phyloP scores from a whole-genome alignment of 2,113 vertebrate genomes.

The Catagonus wagneri region DNA sequence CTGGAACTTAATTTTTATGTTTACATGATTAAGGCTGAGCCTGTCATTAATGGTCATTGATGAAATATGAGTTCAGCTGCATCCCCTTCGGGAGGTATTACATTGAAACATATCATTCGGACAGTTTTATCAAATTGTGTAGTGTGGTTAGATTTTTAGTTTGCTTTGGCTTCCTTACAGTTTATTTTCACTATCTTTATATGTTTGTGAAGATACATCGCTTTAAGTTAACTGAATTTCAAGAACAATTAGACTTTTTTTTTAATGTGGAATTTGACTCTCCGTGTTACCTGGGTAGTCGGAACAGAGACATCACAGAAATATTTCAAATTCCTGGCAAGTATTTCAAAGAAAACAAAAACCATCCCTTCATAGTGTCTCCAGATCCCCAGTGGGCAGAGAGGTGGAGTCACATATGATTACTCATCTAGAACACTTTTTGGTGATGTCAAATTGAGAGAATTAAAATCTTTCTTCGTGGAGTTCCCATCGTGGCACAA shows the following conservation, averaged over 20 bases:
- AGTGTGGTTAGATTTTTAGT: not conserved
- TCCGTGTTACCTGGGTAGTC: not conserved
- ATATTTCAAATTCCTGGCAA: constrained; percentile 13
- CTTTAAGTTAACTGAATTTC: not conserved
- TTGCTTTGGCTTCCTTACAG: not conserved
- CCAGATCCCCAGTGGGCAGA: not conserved
- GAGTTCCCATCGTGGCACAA: too few species aligned
- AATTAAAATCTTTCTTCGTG: not conserved
- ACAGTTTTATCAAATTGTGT: not conserved
- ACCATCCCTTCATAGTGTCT: not conserved
- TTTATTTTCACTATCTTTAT: not conserved
- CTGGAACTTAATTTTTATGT: not conserved
- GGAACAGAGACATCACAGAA: not conserved
- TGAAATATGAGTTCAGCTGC: not conserved
- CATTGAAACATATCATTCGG: not conserved
- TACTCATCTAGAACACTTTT: not conserved
- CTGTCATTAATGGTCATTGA: not conserved
- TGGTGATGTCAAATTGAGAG: not conserved
- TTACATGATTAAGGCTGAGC: not conserved
- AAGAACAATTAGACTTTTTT: not conserved
- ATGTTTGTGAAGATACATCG: not conserved
- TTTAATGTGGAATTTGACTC: not conserved
- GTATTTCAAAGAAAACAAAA: not conserved
- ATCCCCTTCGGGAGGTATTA: not conserved
- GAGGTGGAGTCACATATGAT: not conserved